Evolutionary conservation across 2,888 invertebrate genomes (phyloP).

Genomic region (Clanis bilineata): DNA sequence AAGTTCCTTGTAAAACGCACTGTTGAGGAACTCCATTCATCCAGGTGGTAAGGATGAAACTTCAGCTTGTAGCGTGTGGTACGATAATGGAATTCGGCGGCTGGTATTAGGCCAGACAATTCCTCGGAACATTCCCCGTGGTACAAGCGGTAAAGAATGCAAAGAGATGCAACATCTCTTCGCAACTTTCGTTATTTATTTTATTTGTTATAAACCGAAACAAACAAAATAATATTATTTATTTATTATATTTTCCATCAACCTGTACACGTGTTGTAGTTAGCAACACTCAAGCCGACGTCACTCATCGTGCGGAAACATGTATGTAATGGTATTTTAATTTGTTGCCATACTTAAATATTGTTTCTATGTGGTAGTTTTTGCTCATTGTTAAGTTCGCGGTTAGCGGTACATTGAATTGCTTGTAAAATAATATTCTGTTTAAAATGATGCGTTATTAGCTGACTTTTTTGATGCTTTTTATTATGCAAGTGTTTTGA

Average conservation of each 20-base stretch:
- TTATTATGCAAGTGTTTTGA: neutral
- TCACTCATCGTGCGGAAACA: neutral
- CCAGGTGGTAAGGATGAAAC: too few relatives aligned
- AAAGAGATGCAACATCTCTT: too few relatives aligned
- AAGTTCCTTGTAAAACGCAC: too few relatives aligned
- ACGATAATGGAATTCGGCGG: too few relatives aligned
- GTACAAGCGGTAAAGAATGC: too few relatives aligned
- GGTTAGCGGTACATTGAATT: neutral
- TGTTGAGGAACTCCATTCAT: too few relatives aligned
- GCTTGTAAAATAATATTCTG: neutral
- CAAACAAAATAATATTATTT: neutral
- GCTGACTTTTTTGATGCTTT: neutral
- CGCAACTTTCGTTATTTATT: too few relatives aligned
- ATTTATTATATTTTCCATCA: neutral
- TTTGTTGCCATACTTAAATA: slow-evolving; percentile 2
- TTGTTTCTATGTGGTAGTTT: neutral
- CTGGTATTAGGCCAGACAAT: too few relatives aligned
- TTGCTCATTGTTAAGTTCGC: neutral
- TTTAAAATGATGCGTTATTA: neutral
- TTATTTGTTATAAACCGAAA: too few relatives aligned
- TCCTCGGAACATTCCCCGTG: too few relatives aligned
- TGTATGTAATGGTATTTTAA: slow-evolving; percentile 10
- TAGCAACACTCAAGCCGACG: neutral
- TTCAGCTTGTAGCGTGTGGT: too few relatives aligned
- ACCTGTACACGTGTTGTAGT: neutral